Evolutionary conservation across 1,140 invertebrate species (phyloP), one percentile per base, ranked within the genome.

Genomic region (Tetraneura akinire): DNA sequence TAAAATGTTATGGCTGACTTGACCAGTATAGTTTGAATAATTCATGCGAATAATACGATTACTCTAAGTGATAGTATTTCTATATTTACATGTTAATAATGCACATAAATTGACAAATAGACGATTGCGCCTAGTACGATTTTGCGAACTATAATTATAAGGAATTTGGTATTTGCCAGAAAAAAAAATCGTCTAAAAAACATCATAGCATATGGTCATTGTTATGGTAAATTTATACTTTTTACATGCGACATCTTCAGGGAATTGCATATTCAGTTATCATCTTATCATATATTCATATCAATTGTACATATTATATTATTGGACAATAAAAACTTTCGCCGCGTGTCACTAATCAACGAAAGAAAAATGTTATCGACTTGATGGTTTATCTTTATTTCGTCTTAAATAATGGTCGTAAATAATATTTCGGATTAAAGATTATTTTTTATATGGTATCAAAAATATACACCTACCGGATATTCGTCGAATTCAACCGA

Each of bases 401-500:
- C 21, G 66, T 47, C 23, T 23, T 13, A 14, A 70, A 70, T 49
- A 11, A 14, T 14, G 13, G 42, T 16, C 66, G 23, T 49, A 49
- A 49, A 70, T 70, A 55, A 21, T 23, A 55, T 23, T 55, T 55
- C n/a, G n/a, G 21, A 57, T 23, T 14, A 23, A 29, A 21, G 23
- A 13, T n/a, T 42, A 11, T 42, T 5, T 6, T 21, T 21, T 21
- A 42, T 42, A 26, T 26, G 3, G 14, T 26, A 55, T 55, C 16
- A 21, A 14, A 71, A n/a, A n/a, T n/a, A n/a, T 10, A 16, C 51
- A 82, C 82, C 82, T 18, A 84, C 83, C 66, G 83, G 83, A 80
- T 84, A 82, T 45, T 82, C 81, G 66, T 83, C 82, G 64, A 81
- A 83, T 21, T 83, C 83, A 45, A 80, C 81, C 3, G 51, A 42